A percentile compares a stretch with the other conserved stretches of the same genome.
Conservation (phyloP, 2,888 invertebrate genomes). For the Unio pictorum region DNA sequence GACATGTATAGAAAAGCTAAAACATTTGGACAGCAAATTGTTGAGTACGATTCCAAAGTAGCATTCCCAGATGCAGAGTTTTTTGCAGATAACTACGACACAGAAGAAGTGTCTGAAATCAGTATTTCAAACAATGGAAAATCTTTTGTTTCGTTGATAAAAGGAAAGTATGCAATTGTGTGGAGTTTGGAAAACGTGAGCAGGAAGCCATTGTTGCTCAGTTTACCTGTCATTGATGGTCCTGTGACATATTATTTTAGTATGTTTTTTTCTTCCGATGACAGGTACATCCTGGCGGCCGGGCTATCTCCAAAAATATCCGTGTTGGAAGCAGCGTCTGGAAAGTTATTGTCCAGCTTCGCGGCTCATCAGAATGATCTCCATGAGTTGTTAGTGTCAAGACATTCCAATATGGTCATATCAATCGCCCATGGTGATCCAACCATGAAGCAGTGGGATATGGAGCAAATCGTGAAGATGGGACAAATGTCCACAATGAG, state of each 20-base stretch:
- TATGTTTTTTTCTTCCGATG: slow-evolving; percentile 30
- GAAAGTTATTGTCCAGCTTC: slow-evolving; percentile 23
- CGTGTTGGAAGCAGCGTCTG: slow-evolving; percentile 34
- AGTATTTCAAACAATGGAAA: slow-evolving; percentile 25
- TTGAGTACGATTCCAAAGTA: slow-evolving; percentile 23
- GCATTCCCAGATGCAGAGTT: slow-evolving; percentile 22
- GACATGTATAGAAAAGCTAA: slow-evolving; percentile 18
- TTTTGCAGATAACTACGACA: slow-evolving; percentile 20
- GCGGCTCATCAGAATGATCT: slow-evolving; percentile 28
- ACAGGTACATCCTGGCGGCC: slow-evolving; percentile 27
- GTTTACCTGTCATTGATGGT: slow-evolving; percentile 15
- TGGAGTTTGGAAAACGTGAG: slow-evolving; percentile 36
- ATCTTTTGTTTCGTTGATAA: slow-evolving; percentile 29
- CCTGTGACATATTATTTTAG: slow-evolving; percentile 25
- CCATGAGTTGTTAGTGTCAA: slow-evolving; percentile 17
- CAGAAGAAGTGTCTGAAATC: slow-evolving; percentile 34
- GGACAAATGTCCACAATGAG: slow-evolving; percentile 26
- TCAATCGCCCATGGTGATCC: slow-evolving; percentile 28
- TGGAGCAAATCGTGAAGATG: slow-evolving; percentile 27
- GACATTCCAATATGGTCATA: slow-evolving; percentile 11
- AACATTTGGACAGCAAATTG: slow-evolving; percentile 33
- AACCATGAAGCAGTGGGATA: slow-evolving; percentile 34
- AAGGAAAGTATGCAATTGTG: slow-evolving; percentile 33
- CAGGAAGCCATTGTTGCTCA: slow-evolving; percentile 24
- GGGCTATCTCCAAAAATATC: slow-evolving; percentile 25